Conservation (phyloP, 2,113 vertebrate species). For the Podiceps cristatus region DNA sequence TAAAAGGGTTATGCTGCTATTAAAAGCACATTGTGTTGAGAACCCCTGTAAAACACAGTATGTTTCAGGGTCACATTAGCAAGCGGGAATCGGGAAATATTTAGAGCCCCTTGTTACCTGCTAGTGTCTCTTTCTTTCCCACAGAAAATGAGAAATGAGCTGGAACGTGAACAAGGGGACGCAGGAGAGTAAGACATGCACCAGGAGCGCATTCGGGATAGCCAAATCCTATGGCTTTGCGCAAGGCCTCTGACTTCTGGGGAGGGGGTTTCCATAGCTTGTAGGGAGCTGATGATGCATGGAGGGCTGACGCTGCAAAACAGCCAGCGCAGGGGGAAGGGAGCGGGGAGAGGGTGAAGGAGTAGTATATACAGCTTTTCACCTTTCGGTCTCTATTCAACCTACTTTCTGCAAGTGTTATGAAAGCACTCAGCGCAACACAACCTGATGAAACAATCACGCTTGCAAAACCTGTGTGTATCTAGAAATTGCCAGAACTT, state of each 20-base stretch:
- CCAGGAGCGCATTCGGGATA: conserved; percentile 13
- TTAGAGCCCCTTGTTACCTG: conserved; percentile 37
- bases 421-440: conserved; percentile 9
- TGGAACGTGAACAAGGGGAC: conserved; percentile 38
- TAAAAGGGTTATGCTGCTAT: not conserved
- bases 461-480: conserved; percentile 42
- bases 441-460: conserved; percentile 49
- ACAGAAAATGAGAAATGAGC: conserved; percentile 45
- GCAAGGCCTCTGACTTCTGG: conserved; percentile 39
- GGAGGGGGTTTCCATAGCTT: conserved; percentile 59
- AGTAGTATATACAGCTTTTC: conserved; percentile 22
- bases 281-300: conserved; percentile 54
- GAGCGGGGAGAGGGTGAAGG: not conserved
- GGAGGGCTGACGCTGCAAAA: conserved; percentile 67
- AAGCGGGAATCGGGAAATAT: not conserved
- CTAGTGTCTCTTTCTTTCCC: conserved; percentile 40
- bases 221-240: conserved; percentile 48
- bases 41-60: not conserved
- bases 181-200: conserved; percentile 19
- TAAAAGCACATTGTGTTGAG: not conserved
- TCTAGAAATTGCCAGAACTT: conserved; percentile 43
- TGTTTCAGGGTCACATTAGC: conserved; percentile 7
- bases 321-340: not conserved
- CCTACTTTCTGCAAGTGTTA: conserved; percentile 20
- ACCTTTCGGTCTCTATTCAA: not conserved